Evolutionary conservation across 2,888 invertebrate species (phyloP).

Genomic region (Chouioia cunea): DNA sequence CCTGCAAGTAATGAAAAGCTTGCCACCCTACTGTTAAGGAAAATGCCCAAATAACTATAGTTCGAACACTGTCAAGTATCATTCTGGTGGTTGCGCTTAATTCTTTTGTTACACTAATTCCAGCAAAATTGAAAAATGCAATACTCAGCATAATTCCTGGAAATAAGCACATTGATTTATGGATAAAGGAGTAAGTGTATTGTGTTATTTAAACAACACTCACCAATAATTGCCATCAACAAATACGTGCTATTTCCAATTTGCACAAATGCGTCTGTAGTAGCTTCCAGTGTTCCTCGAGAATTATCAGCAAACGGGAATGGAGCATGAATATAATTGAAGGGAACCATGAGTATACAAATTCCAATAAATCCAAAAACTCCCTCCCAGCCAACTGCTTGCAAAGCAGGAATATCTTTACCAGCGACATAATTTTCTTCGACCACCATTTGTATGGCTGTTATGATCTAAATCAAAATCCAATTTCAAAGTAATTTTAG

Average conservation of each 20-base stretch:
- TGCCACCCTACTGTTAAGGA: conserved; percentile 85
- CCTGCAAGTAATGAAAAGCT: conserved; percentile 81
- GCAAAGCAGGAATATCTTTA: conserved; percentile 88
- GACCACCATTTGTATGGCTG: conserved; percentile 92
- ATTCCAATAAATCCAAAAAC: conserved; percentile 79
- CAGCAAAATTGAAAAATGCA: conserved; percentile 93
- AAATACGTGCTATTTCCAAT: conserved; percentile 77
- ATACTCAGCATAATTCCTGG: conserved; percentile 86
- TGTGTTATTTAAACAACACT: background rate
- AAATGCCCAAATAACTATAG: conserved; percentile 90
- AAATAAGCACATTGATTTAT: background rate
- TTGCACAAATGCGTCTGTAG: conserved; percentile 86
- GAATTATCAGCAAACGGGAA: conserved; percentile 84
- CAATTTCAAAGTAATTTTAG: background rate
- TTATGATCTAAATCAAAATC: conserved; percentile 75
- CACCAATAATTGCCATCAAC: conserved; percentile 77
- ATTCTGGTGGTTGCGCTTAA: conserved; percentile 92
- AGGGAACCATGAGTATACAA: conserved; percentile 77
- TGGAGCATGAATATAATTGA: conserved; percentile 85
- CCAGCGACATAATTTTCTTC: conserved; percentile 92
- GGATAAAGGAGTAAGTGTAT: background rate
- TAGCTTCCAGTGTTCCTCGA: conserved; percentile 84
- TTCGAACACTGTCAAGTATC: conserved; percentile 90
- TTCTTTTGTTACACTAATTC: conserved; percentile 93
- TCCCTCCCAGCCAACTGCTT: conserved; percentile 96